Conservation (phyloP, 2,888 invertebrate species). For the Stictocephala bisonia region DNA sequence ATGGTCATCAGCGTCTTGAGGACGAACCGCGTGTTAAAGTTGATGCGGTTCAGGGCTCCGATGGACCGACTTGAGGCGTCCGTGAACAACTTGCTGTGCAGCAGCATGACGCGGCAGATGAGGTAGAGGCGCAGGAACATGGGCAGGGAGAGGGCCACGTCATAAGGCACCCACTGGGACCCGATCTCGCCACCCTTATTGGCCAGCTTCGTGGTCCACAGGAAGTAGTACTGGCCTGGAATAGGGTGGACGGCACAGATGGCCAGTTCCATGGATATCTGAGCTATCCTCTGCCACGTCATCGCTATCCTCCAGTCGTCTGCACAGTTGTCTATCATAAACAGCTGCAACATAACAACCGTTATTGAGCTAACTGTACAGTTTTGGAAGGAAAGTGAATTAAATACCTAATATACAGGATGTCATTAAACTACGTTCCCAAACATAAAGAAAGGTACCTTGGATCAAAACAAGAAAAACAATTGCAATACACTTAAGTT, state of each 20-base stretch:
- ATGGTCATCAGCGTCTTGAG: slow-evolving; percentile 99
- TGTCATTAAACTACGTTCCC: too few relatives aligned
- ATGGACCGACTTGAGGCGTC: slow-evolving; percentile 94
- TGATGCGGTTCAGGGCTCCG: slow-evolving; percentile 80
- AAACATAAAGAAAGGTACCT: too few relatives aligned
- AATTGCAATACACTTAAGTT: too few relatives aligned
- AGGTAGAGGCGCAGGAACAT: slow-evolving; percentile 99
- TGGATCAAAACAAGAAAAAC: too few relatives aligned
- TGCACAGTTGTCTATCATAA: slow-evolving; percentile 99
- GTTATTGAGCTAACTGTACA: not conserved
- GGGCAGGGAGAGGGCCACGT: slow-evolving; percentile 96
- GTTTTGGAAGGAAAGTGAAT: too few relatives aligned
- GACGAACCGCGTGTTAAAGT: slow-evolving; percentile 72
- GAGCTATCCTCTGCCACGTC: slow-evolving; percentile 96
- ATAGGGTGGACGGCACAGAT: slow-evolving; percentile 99
- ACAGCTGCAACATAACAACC: slow-evolving; percentile 78
- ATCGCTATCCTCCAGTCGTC: slow-evolving; percentile 99
- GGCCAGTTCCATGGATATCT: slow-evolving; percentile 90
- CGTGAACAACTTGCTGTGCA: slow-evolving; percentile 99
- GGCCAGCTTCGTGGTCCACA: slow-evolving; percentile 95
- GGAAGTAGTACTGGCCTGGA: slow-evolving; percentile 95
- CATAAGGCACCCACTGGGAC: slow-evolving; percentile 85
- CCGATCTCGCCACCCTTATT: slow-evolving; percentile 79
- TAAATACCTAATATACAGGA: too few relatives aligned
- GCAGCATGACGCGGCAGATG: slow-evolving; percentile 98